phyloP scores from a whole-genome alignment of 2,888 invertebrate genomes.

The Drosophila meridiana region DNA sequence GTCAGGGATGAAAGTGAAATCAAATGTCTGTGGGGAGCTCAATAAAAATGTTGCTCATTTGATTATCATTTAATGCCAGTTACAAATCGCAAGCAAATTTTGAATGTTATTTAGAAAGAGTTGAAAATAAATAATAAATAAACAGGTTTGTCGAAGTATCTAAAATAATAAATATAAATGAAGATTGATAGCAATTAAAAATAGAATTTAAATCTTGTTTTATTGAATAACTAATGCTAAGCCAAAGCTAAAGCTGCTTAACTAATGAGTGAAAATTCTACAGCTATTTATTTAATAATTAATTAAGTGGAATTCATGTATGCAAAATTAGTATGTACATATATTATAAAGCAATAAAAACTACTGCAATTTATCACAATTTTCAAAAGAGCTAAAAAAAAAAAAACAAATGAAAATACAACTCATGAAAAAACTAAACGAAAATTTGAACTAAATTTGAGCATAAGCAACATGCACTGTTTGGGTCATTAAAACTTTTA shows the following conservation, averaged over 20 bases:
- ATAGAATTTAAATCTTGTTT: neutral
- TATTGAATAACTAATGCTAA: neutral
- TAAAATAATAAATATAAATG: neutral
- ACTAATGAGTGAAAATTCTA: neutral
- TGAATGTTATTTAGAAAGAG: slow-evolving; percentile 27
- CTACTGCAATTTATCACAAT: neutral
- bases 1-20: slow-evolving; percentile 15
- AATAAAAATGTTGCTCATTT: slow-evolving; percentile 40
- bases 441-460: neutral
- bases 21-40: slow-evolving; percentile 24
- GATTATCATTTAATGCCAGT: slow-evolving; percentile 40
- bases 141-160: neutral
- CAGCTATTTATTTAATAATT: neutral
- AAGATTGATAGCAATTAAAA: neutral
- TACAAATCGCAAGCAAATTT: slow-evolving; percentile 19
- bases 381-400: neutral
- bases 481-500: slow-evolving; percentile 18
- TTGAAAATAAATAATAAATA: neutral
- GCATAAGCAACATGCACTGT: neutral
- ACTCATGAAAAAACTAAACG: neutral
- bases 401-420: neutral
- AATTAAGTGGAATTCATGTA: neutral
- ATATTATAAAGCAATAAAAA: neutral
- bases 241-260: neutral
- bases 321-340: too few species aligned